These are phyloP conservation scores for Mola mola DNA, from an alignment of 2,113 vertebrate species.

Conservation along the genomic window DNA sequence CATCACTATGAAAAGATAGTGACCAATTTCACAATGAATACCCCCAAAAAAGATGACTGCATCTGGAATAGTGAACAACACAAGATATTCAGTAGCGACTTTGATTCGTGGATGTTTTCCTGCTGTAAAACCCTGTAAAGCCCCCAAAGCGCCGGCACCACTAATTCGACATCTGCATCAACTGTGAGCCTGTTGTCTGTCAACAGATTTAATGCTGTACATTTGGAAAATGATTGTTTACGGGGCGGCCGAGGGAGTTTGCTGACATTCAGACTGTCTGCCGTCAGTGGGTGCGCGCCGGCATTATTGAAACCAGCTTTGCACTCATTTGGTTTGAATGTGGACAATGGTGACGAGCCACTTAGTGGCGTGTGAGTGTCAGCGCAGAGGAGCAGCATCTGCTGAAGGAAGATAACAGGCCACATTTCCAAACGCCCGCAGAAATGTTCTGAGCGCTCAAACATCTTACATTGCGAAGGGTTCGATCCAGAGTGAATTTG, in stretches of 20 bases:
- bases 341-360: conserved; percentile 58
- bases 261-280: conserved; percentile 59
- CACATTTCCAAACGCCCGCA: conserved; percentile 3
- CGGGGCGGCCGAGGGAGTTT: conserved; percentile 44
- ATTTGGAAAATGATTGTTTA: conserved; percentile 14
- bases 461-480: conserved; percentile 3
- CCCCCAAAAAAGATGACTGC: too few species aligned
- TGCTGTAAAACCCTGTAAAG: neutral
- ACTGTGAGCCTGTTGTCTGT: conserved; percentile 28
- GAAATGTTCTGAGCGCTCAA: conserved; percentile 13
- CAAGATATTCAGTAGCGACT: too few species aligned
- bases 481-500: neutral
- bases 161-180: conserved; percentile 11
- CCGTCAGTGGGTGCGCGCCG: conserved; percentile 30
- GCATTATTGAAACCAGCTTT: conserved; percentile 26
- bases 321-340: conserved; percentile 44
- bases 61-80: too few species aligned
- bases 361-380: conserved; percentile 32
- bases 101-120: too few species aligned
- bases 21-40: too few species aligned
- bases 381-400: conserved; percentile 34
- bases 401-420: conserved; percentile 54
- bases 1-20: too few species aligned
- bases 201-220: conserved; percentile 11
- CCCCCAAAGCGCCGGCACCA: neutral